Evolutionary conservation across 64 coral and sea anemone species (phyloP), one percentile per base, ranked within the genome.

Genomic region (Acropora tenuis): DNA sequence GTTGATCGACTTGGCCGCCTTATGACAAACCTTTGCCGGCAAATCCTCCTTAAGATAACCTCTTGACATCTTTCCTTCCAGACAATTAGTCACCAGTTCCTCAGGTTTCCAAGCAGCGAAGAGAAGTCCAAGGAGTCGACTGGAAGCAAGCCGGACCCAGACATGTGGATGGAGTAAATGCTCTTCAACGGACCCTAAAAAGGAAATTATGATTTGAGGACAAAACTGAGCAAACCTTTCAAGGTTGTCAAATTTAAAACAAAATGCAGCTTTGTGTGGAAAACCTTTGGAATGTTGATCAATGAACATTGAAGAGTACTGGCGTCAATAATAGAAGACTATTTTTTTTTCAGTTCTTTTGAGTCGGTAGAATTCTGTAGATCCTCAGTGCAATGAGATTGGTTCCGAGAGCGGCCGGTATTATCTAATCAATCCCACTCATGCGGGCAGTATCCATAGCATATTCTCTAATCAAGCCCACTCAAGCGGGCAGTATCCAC

Each of bases 141-240:
- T 91, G 3, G 94, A 87, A 45, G 93, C 85, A 15, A 96, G 89
- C 42, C 97, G 91, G 7, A 99, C 91, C 97, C 97, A 99, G 9
- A 78, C 72, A 50, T 99, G 97, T 0, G 97, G 94, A 74, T 93
- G 87, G 43, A 84, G 48, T 47, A 99, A 48, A 55, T 94, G 97
- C 5, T 8, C 53, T 43, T 92, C 94, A 2, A 99, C 92, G n/a
- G 94, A 96, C 5, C 80, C 97, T 99, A 44, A 8, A 17, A 52
- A 46, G 42, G 8, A 68, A 46, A 88, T 17, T 43, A 1, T 43
- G 20, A 1, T 30, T 48, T 50, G 46, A 42, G 59, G 19, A 16
- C 60, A 63, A 2, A 63, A 2, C 60, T 63, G 13, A 12, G 60
- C 0, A 63, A 3, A 11, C 10, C 13, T 63, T 63, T 63, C 3